These are phyloP conservation scores for Plagiodera versicolora DNA, from an alignment of 2,888 invertebrate genomes.

Conservation along the genomic window DNA sequence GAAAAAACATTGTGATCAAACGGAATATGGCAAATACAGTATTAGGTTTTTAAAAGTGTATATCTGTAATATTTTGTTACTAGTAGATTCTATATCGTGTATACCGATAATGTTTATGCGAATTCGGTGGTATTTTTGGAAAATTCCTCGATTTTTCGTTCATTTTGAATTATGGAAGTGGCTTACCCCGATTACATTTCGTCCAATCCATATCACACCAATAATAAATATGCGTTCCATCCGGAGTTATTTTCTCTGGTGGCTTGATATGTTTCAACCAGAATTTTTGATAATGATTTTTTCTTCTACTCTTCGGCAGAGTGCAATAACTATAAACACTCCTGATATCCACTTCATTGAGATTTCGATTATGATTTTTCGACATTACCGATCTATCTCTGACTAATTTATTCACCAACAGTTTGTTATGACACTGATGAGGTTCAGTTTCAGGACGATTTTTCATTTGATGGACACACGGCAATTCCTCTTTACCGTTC, in stretches of 20 bases:
- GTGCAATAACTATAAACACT: constrained; percentile 59
- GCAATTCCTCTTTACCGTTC: constrained; percentile 73
- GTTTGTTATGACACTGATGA: background rate
- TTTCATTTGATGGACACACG: constrained; percentile 57
- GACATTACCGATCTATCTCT: constrained; percentile 29
- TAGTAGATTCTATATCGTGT: too few species aligned
- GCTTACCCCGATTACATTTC: constrained; percentile 59
- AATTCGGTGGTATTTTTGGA: too few species aligned
- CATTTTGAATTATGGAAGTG: constrained; percentile 13
- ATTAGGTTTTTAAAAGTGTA: too few species aligned
- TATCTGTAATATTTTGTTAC: too few species aligned
- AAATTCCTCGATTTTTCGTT: too few species aligned
- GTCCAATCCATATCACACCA: constrained; percentile 83
- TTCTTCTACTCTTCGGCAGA: constrained; percentile 55
- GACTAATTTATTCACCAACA: too few species aligned
- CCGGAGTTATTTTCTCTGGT: constrained; percentile 76
- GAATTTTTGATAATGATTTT: constrained; percentile 37
- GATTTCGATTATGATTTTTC: constrained; percentile 49
- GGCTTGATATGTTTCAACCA: constrained; percentile 57
- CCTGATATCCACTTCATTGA: constrained; percentile 47
- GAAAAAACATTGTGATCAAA: constrained; percentile 12
- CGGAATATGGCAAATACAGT: too few species aligned
- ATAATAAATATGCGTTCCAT: constrained; percentile 84
- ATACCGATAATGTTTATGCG: too few species aligned
- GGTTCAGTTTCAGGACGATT: constrained; percentile 31